Percentiles rank a stretch among this genome's conserved stretches.
phyloP scores from a whole-genome alignment of 2,888 invertebrate species.

The Hecatera dysodea region DNA sequence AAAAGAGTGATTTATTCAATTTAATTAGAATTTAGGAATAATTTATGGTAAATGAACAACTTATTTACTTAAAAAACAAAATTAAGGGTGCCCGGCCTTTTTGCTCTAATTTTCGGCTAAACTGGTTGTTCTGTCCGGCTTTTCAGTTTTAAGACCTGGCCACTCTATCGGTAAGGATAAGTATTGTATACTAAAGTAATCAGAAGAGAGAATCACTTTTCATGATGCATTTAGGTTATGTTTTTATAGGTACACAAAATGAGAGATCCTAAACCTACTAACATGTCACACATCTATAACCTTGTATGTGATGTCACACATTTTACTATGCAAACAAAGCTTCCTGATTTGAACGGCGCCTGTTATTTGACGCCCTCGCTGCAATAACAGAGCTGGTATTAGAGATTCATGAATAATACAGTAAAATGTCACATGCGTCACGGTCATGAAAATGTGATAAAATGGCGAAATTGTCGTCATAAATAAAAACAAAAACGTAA shows the following conservation, averaged over 20 bases:
- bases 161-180: no score
- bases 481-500: conserved; percentile 11
- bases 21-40: no score
- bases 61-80: no score
- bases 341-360: conserved; percentile 23
- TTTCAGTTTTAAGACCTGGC: no score
- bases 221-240: not conserved
- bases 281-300: not conserved
- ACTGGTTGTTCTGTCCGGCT: no score
- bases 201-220: not conserved
- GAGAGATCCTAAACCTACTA: conserved; percentile 12
- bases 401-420: conserved; percentile 46
- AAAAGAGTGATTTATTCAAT: no score
- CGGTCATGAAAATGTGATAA: conserved; percentile 32
- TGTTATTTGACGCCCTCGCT: conserved; percentile 35
- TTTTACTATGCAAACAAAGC: conserved; percentile 35
- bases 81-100: no score
- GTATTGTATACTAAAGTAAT: not conserved
- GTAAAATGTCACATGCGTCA: conserved; percentile 1
- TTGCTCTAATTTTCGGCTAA: no score
- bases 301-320: conserved; percentile 16
- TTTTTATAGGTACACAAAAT: not conserved
- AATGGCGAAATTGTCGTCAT: conserved; percentile 8
- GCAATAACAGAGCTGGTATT: conserved; percentile 34
- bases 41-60: no score